Evolutionary conservation across 2,888 invertebrate species (phyloP), one percentile per base, ranked within the genome.

Genomic region (Heliconius erato): DNA sequence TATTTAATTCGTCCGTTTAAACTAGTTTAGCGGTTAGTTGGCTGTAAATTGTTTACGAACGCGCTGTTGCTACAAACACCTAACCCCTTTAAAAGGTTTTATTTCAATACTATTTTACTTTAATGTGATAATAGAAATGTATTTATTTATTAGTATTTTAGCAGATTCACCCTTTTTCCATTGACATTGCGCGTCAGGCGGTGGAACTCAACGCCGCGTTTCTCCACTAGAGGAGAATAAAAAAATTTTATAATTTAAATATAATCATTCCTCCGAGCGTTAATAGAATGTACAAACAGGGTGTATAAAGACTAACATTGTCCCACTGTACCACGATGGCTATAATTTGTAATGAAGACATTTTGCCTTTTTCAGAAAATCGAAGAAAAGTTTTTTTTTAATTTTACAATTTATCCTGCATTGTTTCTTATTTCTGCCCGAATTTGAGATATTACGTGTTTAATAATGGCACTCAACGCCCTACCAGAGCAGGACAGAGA

Each of bases 1-100:
- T 81, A 83, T 86, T 87, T 86, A 87, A 86, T 83, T 85, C 84
- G 83, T 84, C 72, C 82, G 85, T 80, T 86, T 86, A 74, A 86
- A 86, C 87, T 84, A 83, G 87, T 84, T 84, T 84, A 85, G 84
- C 81, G 80, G 85, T 78, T 80, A 67, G 78, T 82, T 84, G 82
- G 68, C 71, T 81, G 83, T 82, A 84, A 86, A 86, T 86, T 83
- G 85, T 85, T 85, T 84, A 85, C 84, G 79, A 84, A 83, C 71
- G 49, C 79, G 67, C 44, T 69, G 23, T 72, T 77, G 71, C 71
- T 72, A 72, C 59, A 65, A 67, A 68, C 78, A 78, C 78, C 44
- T 65, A 78, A 44, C 65, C 71, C 14, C 40, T 65, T 59, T 59
- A 59, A 74, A 76, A 32, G 49, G 32, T 76, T 76, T 76, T 54